Evolutionary conservation across 2,888 invertebrate species (phyloP).

Genomic region (Xylophagus ater): DNA sequence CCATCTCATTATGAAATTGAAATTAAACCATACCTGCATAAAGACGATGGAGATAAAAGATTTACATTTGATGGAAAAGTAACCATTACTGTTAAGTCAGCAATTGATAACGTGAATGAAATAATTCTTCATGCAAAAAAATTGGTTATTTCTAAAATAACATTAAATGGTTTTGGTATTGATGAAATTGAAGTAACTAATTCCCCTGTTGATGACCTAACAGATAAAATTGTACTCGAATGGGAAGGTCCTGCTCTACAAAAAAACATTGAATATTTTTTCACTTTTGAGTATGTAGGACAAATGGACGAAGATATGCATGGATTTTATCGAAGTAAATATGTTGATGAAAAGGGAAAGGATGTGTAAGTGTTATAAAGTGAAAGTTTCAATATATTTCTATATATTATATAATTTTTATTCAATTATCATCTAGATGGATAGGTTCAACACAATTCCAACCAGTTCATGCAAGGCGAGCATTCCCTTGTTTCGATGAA

Average conservation of each 20-base stretch:
- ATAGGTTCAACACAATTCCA: slow-evolving; percentile 60
- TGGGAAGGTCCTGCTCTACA: slow-evolving; percentile 29
- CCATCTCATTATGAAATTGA: slow-evolving; percentile 46
- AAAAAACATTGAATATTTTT: slow-evolving; percentile 33
- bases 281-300: slow-evolving; percentile 41
- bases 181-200: slow-evolving; percentile 22
- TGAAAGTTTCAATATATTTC: background rate
- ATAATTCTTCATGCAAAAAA: slow-evolving; percentile 45
- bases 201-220: slow-evolving; percentile 23
- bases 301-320: slow-evolving; percentile 43
- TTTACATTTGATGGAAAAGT: slow-evolving; percentile 35
- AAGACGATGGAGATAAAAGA: slow-evolving; percentile 15
- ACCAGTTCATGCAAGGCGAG: slow-evolving; percentile 53
- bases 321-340: slow-evolving; percentile 42
- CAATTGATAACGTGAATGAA: slow-evolving; percentile 31
- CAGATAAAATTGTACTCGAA: slow-evolving; percentile 39
- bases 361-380: slow-evolving; percentile 22
- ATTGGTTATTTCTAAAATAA: slow-evolving; percentile 23
- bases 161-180: slow-evolving; percentile 22
- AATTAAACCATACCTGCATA: slow-evolving; percentile 43
- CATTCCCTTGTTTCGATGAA: slow-evolving; percentile 73
- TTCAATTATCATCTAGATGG: slow-evolving; percentile 34
- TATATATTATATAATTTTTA: background rate
- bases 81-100: slow-evolving; percentile 41
- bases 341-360: slow-evolving; percentile 32